Evolutionary conservation across 2,113 vertebrate species (phyloP).

Genomic region (Hepsetus odoe): DNA sequence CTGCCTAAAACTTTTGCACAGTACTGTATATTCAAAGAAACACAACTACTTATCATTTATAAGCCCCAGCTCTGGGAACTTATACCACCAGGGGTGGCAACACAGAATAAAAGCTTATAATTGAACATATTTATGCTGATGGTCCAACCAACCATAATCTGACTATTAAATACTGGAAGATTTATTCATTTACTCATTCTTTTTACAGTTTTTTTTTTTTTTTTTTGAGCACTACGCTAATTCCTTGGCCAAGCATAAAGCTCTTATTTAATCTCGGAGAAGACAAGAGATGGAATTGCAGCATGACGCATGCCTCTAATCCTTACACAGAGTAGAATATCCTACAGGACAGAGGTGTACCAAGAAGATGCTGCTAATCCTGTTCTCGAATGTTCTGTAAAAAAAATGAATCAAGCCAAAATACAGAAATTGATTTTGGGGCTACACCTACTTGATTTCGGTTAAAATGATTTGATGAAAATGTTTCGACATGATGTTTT

Average conservation of each 20-base stretch:
- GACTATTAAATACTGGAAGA: no score
- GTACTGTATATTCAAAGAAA: no score
- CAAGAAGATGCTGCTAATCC: neutral
- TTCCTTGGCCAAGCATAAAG: constrained; percentile 60
- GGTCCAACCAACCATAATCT: no score
- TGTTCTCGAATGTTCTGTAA: neutral
- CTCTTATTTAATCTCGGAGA: constrained; percentile 66
- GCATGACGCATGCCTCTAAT: constrained; percentile 68
- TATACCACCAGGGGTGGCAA: no score
- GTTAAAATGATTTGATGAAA: no score
- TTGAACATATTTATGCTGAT: no score
- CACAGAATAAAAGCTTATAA: no score
- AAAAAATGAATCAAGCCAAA: neutral
- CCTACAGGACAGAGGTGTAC: neutral
- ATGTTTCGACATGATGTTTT: no score
- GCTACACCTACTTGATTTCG: neutral
- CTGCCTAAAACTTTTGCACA: no score
- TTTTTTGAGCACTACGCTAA: neutral
- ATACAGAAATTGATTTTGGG: neutral
- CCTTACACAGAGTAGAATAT: constrained; percentile 53
- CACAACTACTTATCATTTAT: no score
- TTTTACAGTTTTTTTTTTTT: no score
- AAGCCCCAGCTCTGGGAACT: no score
- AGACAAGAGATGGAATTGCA: constrained; percentile 62
- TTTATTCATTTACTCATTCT: neutral